Percentiles rank a stretch among this genome's conserved stretches.
Evolutionary conservation across 2,888 invertebrate species (phyloP).

Genomic region (Drosophila nr. perissopoda): DNA sequence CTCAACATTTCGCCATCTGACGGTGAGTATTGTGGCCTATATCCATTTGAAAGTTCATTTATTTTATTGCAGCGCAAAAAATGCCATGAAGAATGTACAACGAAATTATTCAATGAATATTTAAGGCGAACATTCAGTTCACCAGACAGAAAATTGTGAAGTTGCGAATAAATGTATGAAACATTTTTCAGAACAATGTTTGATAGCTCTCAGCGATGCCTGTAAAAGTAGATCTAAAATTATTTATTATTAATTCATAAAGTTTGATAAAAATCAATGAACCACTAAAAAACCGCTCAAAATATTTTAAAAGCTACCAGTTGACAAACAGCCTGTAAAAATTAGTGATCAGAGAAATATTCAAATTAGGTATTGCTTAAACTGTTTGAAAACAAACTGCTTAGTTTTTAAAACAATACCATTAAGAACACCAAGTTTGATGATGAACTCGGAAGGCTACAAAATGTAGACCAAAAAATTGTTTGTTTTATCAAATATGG

Average conservation of each 20-base stretch:
- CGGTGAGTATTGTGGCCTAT: slow-evolving; percentile 73
- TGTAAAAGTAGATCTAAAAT: not conserved
- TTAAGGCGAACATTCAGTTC: not conserved
- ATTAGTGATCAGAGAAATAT: not conserved
- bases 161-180: not conserved
- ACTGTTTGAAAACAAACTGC: not conserved
- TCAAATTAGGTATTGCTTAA: not conserved
- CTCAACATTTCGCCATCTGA: slow-evolving; percentile 90
- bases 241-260: not conserved
- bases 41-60: not conserved
- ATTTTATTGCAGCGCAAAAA: slow-evolving; percentile 1
- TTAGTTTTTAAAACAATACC: not conserved
- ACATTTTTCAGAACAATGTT: not conserved
- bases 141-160: not conserved
- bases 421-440: not conserved
- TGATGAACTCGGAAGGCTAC: not conserved
- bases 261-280: not conserved
- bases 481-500: not conserved
- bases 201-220: not conserved
- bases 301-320: not conserved
- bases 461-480: not conserved
- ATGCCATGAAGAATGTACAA: not conserved
- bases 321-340: not conserved
- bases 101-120: slow-evolving; percentile 2
- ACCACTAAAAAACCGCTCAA: rapidly evolving